Evolutionary conservation across 2,888 invertebrate genomes (phyloP).

Genomic region (Volucella inflata): DNA sequence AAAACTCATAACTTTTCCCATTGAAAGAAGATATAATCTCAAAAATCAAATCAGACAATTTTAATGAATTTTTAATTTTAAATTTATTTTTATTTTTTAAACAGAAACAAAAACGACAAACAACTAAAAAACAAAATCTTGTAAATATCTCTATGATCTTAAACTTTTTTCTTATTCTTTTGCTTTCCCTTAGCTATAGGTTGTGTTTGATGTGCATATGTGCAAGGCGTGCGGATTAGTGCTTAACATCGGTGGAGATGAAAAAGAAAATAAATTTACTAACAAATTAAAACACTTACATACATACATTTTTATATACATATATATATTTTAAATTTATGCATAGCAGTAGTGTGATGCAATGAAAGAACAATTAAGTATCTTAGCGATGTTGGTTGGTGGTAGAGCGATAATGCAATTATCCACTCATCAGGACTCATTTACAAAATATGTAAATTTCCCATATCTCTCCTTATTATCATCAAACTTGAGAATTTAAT

Average conservation of each 20-base stretch:
- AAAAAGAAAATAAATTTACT: not conserved
- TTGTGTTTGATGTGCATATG: constrained; percentile 66
- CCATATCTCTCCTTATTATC: not conserved
- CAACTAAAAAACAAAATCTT: constrained; percentile 12
- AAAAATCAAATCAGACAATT: constrained; percentile 20
- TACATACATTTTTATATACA: constrained; percentile 7
- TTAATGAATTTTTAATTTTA: not conserved
- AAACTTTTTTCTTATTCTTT: constrained; percentile 65
- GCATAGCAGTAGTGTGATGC: constrained; percentile 24
- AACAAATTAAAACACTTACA: no score
- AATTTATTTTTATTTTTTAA: constrained; percentile 16
- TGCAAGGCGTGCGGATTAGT: constrained; percentile 53
- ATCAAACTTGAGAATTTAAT: not conserved
- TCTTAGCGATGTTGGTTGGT: constrained; percentile 15
- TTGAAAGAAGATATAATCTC: not conserved
- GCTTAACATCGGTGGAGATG: constrained; percentile 61
- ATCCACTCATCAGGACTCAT: constrained; percentile 31
- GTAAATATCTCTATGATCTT: constrained; percentile 59
- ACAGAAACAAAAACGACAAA: not conserved
- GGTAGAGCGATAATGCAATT: constrained; percentile 17
- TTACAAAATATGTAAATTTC: not conserved
- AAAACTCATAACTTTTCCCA: not conserved
- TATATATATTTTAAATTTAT: no score
- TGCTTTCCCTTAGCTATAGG: constrained; percentile 72
- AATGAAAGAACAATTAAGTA: constrained; percentile 34